Evolutionary conservation across 2,113 vertebrate genomes (phyloP), one percentile per base, ranked within the genome.

Genomic region (Argyrosomus japonicus): DNA sequence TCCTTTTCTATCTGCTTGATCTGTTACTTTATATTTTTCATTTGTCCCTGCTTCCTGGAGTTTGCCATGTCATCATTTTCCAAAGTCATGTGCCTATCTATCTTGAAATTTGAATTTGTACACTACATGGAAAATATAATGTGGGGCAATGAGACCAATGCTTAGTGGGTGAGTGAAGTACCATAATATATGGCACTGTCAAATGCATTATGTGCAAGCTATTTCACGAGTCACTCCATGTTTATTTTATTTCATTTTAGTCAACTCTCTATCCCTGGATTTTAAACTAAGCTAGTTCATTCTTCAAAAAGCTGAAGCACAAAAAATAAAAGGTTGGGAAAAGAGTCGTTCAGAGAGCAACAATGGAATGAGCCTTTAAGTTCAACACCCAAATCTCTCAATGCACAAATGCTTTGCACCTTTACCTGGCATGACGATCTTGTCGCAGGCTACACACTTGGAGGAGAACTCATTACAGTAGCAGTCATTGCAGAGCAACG

Each of bases 401-500:
- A 4, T 13, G 25, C 18, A 45, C 40, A 29, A 29, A 60, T 23
- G 25, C 18, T 19, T 58, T 36, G 48, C 63, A 25, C 23, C 71
- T 91, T 17, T 95, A 99, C 98, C 98, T 94, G 98, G 98, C 97
- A 99, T 98, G 94, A 99, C 98, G 0, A 97, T 96, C 95, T 99
- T 97, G 90, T 98, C 97, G 1, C 98, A 99, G 85, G 98, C 97
- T 0, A 99, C 87, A 56, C 98, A 99, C 61, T 99, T 98, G 71
- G 98, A 98, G 63, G 98, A 99, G 96, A 98, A 99, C 92, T 99
- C 97, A 1, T 96, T 99, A 94, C 97, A 99, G 95, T 99, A 99
- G 91, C 98, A 99, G 93, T 98, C 97, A 0, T 98, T 99, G 94
- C 98, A 99, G 70, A 99, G 96, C 92, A 99, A 93, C 65, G 97